Evolutionary conservation across 2,888 invertebrate genomes (phyloP).

Genomic region (Caenorhabditis macrosperma): DNA sequence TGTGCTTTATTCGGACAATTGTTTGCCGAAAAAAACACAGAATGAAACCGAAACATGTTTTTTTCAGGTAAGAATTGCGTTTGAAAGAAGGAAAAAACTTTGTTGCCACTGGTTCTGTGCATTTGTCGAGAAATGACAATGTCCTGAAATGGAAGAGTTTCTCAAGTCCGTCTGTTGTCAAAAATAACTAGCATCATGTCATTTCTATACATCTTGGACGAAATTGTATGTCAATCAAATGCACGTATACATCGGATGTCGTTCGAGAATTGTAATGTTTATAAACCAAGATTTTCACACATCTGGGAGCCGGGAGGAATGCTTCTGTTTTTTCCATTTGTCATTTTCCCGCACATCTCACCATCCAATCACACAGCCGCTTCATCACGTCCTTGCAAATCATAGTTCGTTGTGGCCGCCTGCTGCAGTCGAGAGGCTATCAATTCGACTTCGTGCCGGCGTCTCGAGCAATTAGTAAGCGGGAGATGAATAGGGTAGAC

Average conservation of each 20-base stretch:
- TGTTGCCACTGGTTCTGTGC: too few species aligned
- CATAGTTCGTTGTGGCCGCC: slow-evolving; percentile 28
- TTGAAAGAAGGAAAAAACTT: too few species aligned
- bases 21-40: too few species aligned
- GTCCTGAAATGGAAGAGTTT: too few species aligned
- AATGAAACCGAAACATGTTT: too few species aligned
- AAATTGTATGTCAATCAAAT: too few species aligned
- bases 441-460: slow-evolving; percentile 27
- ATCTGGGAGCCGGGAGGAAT: slow-evolving; percentile 18
- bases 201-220: too few species aligned
- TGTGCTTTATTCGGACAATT: too few species aligned
- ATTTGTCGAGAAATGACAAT: too few species aligned
- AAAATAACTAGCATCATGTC: too few species aligned
- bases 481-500: slow-evolving; percentile 39
- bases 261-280: slow-evolving; percentile 5
- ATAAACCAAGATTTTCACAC: slow-evolving; percentile 3
- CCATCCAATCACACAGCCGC: slow-evolving; percentile 35
- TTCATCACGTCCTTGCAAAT: slow-evolving; percentile 41
- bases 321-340: slow-evolving; percentile 15
- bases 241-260: not conserved
- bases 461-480: slow-evolving; percentile 39
- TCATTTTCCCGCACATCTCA: slow-evolving; percentile 12
- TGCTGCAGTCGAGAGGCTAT: slow-evolving; percentile 25
- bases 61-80: too few species aligned
- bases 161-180: too few species aligned